A percentile compares a stretch with the other conserved stretches of the same genome.
These are phyloP conservation scores for Psylliodes chrysocephalus DNA, from an alignment of 2,888 invertebrate genomes.

Conservation along the genomic window DNA sequence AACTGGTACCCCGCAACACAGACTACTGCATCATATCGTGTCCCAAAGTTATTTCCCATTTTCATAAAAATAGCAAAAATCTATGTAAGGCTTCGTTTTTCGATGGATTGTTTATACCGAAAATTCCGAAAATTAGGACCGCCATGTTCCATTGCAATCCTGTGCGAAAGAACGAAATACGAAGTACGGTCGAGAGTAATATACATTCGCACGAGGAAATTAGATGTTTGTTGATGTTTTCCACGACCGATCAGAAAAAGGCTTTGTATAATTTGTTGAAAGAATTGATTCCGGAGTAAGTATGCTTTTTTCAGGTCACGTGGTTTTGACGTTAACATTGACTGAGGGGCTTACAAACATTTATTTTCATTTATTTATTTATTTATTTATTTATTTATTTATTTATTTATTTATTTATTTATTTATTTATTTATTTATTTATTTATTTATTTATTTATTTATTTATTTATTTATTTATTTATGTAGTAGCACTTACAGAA, in stretches of 20 bases:
- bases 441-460: too few species aligned
- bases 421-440: too few species aligned
- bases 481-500: too few species aligned
- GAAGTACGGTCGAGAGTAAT: conserved; percentile 36
- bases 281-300: conserved; percentile 50
- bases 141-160: conserved; percentile 53
- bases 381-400: too few species aligned
- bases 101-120: conserved; percentile 54
- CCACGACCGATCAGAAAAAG: conserved; percentile 43
- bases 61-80: conserved; percentile 39
- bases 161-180: conserved; percentile 39
- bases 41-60: conserved; percentile 52
- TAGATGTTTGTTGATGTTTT: conserved; percentile 53
- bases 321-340: too few species aligned
- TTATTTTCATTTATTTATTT: neutral
- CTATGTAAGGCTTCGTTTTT: conserved; percentile 31
- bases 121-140: conserved; percentile 53
- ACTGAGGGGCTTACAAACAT: too few species aligned
- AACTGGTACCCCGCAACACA: conserved; percentile 50
- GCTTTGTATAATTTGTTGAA: conserved; percentile 46
- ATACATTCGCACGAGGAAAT: conserved; percentile 49
- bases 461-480: too few species aligned
- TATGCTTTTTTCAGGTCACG: too few species aligned
- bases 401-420: too few species aligned
- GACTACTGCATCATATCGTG: conserved; percentile 55